Percentiles rank a stretch among this genome's conserved stretches.
phyloP scores from a whole-genome alignment of 2,888 invertebrate species.

The Ornithoptera priamus region DNA sequence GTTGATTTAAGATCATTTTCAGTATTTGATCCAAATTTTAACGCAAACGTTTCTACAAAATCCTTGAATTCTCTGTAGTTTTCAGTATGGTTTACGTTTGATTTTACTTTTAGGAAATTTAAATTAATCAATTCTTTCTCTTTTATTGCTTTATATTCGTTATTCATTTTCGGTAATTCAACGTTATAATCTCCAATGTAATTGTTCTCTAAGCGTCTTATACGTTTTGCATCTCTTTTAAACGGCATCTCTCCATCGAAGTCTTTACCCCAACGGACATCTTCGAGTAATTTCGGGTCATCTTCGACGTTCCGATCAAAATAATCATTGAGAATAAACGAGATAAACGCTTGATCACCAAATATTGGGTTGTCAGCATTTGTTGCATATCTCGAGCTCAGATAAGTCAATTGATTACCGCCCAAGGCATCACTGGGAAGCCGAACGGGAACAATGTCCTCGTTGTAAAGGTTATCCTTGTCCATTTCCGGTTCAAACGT shows the following conservation, averaged over 20 bases:
- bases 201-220: slow-evolving; percentile 39
- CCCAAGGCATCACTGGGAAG: slow-evolving; percentile 7
- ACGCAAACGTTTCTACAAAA: slow-evolving; percentile 58
- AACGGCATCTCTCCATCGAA: slow-evolving; percentile 44
- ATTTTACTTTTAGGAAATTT: slow-evolving; percentile 39
- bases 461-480: slow-evolving; percentile 58
- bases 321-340: slow-evolving; percentile 62
- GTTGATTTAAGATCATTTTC: slow-evolving; percentile 50
- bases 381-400: slow-evolving; percentile 14
- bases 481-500: slow-evolving; percentile 49
- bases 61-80: slow-evolving; percentile 46
- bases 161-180: slow-evolving; percentile 12
- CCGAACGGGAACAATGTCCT: slow-evolving; percentile 30
- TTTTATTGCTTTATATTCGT: slow-evolving; percentile 6
- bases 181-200: slow-evolving; percentile 25
- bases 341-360: slow-evolving; percentile 61
- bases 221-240: slow-evolving; percentile 39
- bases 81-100: slow-evolving; percentile 31
- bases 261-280: slow-evolving; percentile 54
- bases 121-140: slow-evolving; percentile 39
- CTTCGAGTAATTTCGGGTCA: slow-evolving; percentile 57
- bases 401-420: slow-evolving; percentile 10
- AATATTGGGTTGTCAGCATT: slow-evolving; percentile 50
- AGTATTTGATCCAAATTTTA: slow-evolving; percentile 53
- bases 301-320: slow-evolving; percentile 53